Conservation (phyloP, 2,797 vertebrate genomes). For the Calcarius lapponicus region DNA sequence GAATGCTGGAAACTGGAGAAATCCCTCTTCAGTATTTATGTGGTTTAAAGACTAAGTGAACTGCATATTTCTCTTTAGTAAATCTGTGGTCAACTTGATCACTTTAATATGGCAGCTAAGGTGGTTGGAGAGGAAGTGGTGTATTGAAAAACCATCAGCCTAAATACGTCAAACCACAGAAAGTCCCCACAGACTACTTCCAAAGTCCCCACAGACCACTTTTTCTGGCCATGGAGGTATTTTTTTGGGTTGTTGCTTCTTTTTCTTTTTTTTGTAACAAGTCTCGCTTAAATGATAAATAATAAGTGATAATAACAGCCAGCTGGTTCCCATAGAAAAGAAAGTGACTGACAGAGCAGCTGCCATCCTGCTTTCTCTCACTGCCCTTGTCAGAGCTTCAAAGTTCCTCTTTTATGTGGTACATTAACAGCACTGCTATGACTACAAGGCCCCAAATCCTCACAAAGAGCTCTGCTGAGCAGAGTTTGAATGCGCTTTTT, state of each 20-base stretch:
- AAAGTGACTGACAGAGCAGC: conserved; percentile 50
- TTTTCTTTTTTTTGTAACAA: neutral
- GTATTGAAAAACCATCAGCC: conserved; percentile 56
- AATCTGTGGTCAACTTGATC: conserved; percentile 74
- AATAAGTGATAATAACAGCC: conserved; percentile 48
- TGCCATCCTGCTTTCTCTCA: conserved; percentile 39
- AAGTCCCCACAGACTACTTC: conserved; percentile 53
- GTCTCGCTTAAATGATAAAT: conserved; percentile 53
- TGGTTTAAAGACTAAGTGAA: conserved; percentile 66
- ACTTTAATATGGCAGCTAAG: conserved; percentile 66
- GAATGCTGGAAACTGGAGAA: conserved; percentile 61
- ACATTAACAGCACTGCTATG: neutral
- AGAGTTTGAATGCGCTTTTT: neutral
- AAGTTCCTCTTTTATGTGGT: conserved; percentile 17
- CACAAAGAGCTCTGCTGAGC: neutral
- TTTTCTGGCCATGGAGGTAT: neutral
- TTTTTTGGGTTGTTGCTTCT: neutral
- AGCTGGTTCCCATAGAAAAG: conserved; percentile 36
- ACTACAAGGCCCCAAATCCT: conserved; percentile 20
- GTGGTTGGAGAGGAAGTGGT: conserved; percentile 61
- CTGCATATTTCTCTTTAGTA: conserved; percentile 67
- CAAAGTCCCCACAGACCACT: conserved; percentile 40
- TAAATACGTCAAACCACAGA: conserved; percentile 67
- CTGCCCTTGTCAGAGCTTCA: neutral
- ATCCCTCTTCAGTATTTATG: conserved; percentile 68